Conservation (phyloP, 2,797 vertebrate genomes). For the Lagorchestes hirsutus region DNA sequence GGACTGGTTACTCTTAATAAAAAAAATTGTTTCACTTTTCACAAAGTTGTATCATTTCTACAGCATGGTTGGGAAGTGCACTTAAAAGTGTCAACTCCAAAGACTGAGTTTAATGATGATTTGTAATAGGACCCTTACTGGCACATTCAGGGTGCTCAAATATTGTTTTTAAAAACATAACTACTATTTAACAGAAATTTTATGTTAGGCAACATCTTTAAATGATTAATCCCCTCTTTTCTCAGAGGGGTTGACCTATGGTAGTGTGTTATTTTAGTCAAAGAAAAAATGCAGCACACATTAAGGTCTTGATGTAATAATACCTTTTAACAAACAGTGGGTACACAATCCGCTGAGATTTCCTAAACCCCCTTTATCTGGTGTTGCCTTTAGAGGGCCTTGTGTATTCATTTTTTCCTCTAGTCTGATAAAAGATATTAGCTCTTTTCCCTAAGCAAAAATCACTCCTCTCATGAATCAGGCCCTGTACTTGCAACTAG, state of each 20-base stretch:
- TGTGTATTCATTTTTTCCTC: conserved; percentile 77
- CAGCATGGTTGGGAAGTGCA: background rate
- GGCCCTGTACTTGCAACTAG: conserved; percentile 81
- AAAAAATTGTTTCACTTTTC: conserved; percentile 64
- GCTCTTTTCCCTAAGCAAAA: conserved; percentile 85
- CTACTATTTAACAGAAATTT: conserved; percentile 70
- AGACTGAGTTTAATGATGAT: conserved; percentile 59
- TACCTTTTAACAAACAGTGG: conserved; percentile 72
- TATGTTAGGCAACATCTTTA: conserved; percentile 80
- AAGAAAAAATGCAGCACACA: conserved; percentile 37
- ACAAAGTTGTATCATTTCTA: conserved; percentile 72
- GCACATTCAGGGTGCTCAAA: conserved; percentile 74
- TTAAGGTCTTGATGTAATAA: conserved; percentile 68
- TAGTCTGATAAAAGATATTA: conserved; percentile 85
- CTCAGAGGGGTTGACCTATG: conserved; percentile 72
- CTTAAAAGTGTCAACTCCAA: conserved; percentile 72
- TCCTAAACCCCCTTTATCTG: conserved; percentile 71
- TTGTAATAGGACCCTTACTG: conserved; percentile 56
- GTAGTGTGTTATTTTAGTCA: conserved; percentile 69
- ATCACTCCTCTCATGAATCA: conserved; percentile 82
- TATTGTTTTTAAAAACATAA: conserved; percentile 76
- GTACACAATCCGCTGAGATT: conserved; percentile 58
- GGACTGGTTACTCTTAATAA: conserved; percentile 64
- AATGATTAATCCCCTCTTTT: conserved; percentile 76
- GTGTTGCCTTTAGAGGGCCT: conserved; percentile 79